Conservation (phyloP, 2,888 invertebrate species). For the Drosophila buzzatii region DNA sequence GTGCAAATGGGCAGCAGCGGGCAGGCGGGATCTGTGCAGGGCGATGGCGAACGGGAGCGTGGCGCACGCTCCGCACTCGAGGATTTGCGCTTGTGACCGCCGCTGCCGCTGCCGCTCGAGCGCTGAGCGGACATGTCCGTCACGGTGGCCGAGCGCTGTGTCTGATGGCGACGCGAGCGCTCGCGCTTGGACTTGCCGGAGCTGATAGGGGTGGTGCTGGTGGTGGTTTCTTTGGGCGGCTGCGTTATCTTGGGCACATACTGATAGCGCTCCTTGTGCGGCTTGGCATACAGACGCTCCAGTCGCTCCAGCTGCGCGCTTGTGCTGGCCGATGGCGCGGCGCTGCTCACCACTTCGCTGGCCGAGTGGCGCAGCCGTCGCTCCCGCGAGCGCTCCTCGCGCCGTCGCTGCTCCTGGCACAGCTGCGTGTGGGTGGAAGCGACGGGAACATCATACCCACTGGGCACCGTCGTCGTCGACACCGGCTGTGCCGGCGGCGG, state of each 20-base stretch:
- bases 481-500: slow-evolving; percentile 38
- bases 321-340: slow-evolving; percentile 34
- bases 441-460: slow-evolving; percentile 68
- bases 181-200: slow-evolving; percentile 79
- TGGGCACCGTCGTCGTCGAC: slow-evolving; percentile 51
- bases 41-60: slow-evolving; percentile 83
- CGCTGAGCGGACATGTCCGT: slow-evolving; percentile 84
- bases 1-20: slow-evolving; percentile 85
- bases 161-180: slow-evolving; percentile 85
- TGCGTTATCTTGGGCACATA: slow-evolving; percentile 83
- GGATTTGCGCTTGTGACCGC: slow-evolving; percentile 81
- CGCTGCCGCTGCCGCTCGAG: slow-evolving; percentile 49
- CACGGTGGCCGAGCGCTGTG: slow-evolving; percentile 85
- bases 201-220: slow-evolving; percentile 4
- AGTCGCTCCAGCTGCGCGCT: slow-evolving; percentile 77
- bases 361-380: slow-evolving; percentile 84
- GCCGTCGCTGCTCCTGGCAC: slow-evolving; percentile 57
- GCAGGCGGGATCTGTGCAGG: slow-evolving; percentile 85
- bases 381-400: slow-evolving; percentile 78
- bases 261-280: slow-evolving; percentile 84
- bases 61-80: slow-evolving; percentile 85
- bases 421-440: slow-evolving; percentile 53
- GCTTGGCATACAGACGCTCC: slow-evolving; percentile 83
- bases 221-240: slow-evolving; percentile 39
- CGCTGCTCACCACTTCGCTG: slow-evolving; percentile 83